Evolutionary conservation across 2,113 vertebrate genomes (phyloP), one percentile per base, ranked within the genome.

Genomic region (Dipodomys spectabilis): DNA sequence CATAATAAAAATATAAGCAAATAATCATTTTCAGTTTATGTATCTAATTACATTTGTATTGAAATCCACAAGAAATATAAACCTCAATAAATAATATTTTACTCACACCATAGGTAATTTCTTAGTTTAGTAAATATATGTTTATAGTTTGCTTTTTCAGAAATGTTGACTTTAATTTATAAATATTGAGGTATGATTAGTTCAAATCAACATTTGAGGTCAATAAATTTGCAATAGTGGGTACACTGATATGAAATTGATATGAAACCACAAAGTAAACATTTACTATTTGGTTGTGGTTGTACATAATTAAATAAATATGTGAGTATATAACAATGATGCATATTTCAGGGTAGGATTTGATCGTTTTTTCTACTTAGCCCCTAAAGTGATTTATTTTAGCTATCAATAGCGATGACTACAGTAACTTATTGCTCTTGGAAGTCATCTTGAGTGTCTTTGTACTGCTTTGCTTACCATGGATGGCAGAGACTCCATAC

Each of bases 1-100:
- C 86, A 88, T 80, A 69, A 81, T 88, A 35, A 1, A 53, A 19
- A 11, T 45, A 86, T 20, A 67, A 92, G 45, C 27, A 93, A 94
- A 69, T 78, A 79, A 10, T 57, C 19, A 86, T 83, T 95, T 71
- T 74, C 12, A 79, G 94, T 87, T 60, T 15, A 53, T 62, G 39
- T 53, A 69, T 71, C 25, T 65, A 82, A 82, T 28, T 87, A 82
- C 44, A 80, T 7, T 32, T 78, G 8, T 64, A 49, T 12, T 82
- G 93, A 94, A 83, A 74, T 82, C 35, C 67, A 35, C 0, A 77
- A 92, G 72, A 95, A 93, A 83, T 73, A 60, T 53, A 22, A 85
- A 19, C 5, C 22, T 22, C 45, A 44, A 0, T 68, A 75, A 45
- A 5, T n/a, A 78, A 35, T 77, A 72, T 87, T 94, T 93, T 86